Evolutionary conservation across 2,113 vertebrate genomes (phyloP).

Genomic region (Mus spicilegus): DNA sequence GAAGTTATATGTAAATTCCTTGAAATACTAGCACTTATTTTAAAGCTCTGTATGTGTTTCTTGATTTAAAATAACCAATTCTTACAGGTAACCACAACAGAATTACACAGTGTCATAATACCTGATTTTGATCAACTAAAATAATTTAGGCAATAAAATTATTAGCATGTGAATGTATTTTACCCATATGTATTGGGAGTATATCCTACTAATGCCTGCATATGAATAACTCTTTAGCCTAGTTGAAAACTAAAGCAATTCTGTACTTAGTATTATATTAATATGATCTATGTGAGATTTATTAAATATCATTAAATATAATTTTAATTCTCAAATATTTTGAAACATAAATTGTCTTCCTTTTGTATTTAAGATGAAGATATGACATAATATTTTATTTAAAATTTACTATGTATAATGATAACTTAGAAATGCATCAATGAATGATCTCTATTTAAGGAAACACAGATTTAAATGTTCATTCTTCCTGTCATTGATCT

Average conservation of each 20-base stretch:
- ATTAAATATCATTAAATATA: not conserved
- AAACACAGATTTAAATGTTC: slow-evolving; percentile 67
- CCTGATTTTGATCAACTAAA: not conserved
- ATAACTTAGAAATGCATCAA: slow-evolving; percentile 44
- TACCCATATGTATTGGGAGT: not conserved
- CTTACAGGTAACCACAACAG: not conserved
- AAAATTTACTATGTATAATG: slow-evolving; percentile 19
- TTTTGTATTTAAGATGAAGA: not conserved
- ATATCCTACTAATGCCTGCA: not conserved
- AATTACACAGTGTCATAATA: not conserved
- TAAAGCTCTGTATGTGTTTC: not conserved
- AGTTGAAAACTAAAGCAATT: not conserved
- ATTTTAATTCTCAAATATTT: slow-evolving; percentile 11
- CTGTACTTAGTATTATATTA: not conserved
- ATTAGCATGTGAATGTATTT: not conserved
- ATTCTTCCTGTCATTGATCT: slow-evolving; percentile 75
- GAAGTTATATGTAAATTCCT: not conserved
- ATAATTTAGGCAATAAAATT: not conserved
- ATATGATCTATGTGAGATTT: not conserved
- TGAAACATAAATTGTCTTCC: not conserved
- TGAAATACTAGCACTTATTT: not conserved
- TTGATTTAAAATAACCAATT: not conserved
- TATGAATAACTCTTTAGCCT: not conserved
- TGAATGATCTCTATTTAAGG: slow-evolving; percentile 73
- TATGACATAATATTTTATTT: not conserved